These are phyloP conservation scores for Urocyon cinereoargenteus DNA, from an alignment of 2,797 vertebrate species.

Conservation along the genomic window DNA sequence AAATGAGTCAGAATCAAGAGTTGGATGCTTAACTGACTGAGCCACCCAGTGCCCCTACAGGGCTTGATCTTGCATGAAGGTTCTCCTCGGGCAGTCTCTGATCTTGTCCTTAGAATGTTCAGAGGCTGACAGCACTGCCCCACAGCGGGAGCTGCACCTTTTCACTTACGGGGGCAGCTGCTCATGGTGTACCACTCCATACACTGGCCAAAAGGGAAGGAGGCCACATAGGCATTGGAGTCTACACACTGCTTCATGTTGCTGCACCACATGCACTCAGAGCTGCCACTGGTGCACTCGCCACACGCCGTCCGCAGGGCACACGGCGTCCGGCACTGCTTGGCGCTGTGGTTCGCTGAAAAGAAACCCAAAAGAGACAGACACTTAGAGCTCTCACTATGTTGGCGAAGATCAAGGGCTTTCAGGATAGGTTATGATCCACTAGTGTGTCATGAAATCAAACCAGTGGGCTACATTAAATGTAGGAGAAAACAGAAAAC, in stretches of 20 bases:
- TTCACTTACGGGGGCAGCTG: conserved; percentile 95
- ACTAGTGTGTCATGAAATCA: not conserved
- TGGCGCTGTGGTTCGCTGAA: conserved; percentile 97
- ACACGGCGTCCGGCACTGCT: conserved; percentile 97
- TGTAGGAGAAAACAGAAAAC: not conserved
- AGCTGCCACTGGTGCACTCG: conserved; percentile 97
- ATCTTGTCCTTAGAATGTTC: not conserved
- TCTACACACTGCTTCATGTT: conserved; percentile 99
- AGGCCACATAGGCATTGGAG: conserved; percentile 98
- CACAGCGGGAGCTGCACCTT: not conserved
- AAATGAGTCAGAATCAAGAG: not conserved
- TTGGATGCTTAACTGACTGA: fast-evolving
- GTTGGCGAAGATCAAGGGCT: not conserved
- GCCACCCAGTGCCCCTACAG: not conserved
- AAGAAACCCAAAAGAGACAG: conserved; percentile 49
- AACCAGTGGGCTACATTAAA: conserved; percentile 7
- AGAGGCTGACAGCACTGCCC: not conserved
- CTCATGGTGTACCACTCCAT: conserved; percentile 99
- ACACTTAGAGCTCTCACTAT: not conserved
- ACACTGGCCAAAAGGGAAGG: conserved; percentile 98
- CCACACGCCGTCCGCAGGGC: conserved; percentile 93
- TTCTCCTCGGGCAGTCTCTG: not conserved
- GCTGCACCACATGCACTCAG: conserved; percentile 99
- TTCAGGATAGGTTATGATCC: not conserved
- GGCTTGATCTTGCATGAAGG: not conserved